Evolutionary conservation across 2,113 vertebrate genomes (phyloP).

Genomic region (Microtus richardsoni): DNA sequence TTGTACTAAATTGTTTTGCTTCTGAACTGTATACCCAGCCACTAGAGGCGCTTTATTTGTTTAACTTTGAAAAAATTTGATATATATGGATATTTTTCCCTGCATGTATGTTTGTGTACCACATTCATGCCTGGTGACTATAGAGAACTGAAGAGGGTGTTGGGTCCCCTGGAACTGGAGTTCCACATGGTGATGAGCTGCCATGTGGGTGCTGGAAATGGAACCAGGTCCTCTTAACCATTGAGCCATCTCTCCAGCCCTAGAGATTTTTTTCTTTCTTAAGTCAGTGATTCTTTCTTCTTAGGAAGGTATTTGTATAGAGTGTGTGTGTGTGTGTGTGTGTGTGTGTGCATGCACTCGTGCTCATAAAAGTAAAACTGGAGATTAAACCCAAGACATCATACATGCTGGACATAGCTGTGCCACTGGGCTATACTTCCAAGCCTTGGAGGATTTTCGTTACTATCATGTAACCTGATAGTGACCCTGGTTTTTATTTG

Average conservation of each 20-base stretch:
- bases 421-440: not conserved
- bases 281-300: not conserved
- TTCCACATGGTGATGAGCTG: not conserved
- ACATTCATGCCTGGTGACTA: not conserved
- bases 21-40: not conserved
- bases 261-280: not conserved
- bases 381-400: not conserved
- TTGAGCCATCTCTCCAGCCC: not conserved
- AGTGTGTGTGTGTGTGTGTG: not conserved
- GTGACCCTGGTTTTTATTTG: constrained; percentile 22
- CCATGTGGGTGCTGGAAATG: not conserved
- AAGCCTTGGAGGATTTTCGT: constrained; percentile 44
- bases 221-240: not conserved
- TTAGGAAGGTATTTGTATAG: not conserved
- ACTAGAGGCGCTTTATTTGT: not conserved
- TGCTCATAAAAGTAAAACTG: not conserved
- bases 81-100: not conserved
- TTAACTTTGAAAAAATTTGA: not conserved
- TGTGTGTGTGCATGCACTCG: not conserved
- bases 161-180: not conserved
- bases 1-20: not conserved
- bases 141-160: not conserved
- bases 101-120: not conserved
- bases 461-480: constrained; percentile 37
- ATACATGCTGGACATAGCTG: not conserved